These are phyloP conservation scores for Laothoe populi DNA, from an alignment of 2,888 invertebrate genomes.

Conservation along the genomic window DNA sequence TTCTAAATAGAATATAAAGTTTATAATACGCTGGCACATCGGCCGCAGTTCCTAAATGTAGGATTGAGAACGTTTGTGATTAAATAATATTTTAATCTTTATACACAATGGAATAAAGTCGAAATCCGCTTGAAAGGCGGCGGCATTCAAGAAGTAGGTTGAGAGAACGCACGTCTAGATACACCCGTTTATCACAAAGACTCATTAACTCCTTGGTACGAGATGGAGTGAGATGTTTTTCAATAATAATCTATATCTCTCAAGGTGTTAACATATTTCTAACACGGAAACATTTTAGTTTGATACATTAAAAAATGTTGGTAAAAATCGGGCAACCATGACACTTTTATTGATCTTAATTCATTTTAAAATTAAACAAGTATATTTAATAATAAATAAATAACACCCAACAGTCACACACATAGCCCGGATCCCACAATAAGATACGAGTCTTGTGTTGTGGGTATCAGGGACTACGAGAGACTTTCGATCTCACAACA, in stretches of 20 bases:
- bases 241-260: conserved; percentile 21
- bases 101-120: conserved; percentile 61
- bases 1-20: conserved; percentile 55
- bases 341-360: neutral
- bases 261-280: conserved; percentile 1
- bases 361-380: neutral
- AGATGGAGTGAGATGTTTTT: conserved; percentile 40
- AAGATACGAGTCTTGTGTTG: too few relatives aligned
- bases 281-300: neutral
- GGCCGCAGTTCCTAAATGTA: conserved; percentile 75
- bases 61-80: conserved; percentile 72
- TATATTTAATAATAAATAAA: too few relatives aligned
- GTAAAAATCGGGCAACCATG: neutral
- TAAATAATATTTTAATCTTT: conserved; percentile 70
- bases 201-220: conserved; percentile 71
- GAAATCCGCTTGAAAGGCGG: conserved; percentile 59
- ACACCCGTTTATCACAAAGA: conserved; percentile 79
- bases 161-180: conserved; percentile 79
- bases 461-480: too few relatives aligned
- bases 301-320: neutral
- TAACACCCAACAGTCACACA: too few relatives aligned
- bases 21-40: conserved; percentile 59
- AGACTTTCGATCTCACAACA: too few relatives aligned
- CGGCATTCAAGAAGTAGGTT: conserved; percentile 82
- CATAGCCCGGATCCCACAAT: too few relatives aligned